These are phyloP conservation scores for Rhombomys opimus DNA, from an alignment of 2,113 vertebrate genomes.

Conservation along the genomic window DNA sequence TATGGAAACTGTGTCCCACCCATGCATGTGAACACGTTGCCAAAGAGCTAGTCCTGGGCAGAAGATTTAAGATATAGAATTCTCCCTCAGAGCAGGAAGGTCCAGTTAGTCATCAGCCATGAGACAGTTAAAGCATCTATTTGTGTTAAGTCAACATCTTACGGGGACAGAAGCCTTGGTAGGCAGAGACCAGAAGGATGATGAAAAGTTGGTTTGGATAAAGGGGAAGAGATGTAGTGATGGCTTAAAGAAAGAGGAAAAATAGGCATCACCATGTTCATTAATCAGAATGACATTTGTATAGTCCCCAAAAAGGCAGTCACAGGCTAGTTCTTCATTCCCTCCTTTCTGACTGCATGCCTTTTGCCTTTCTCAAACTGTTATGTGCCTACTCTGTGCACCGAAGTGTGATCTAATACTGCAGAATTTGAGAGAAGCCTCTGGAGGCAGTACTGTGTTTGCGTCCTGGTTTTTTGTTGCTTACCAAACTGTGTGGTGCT, in stretches of 20 bases:
- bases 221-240: neutral
- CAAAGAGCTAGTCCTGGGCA: neutral
- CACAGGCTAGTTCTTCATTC: neutral
- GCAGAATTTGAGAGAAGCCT: neutral
- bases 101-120: neutral
- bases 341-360: neutral
- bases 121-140: neutral
- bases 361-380: neutral
- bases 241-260: neutral
- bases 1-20: neutral
- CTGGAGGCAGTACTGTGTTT: neutral
- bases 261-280: neutral
- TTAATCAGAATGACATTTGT: neutral
- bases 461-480: neutral
- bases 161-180: neutral
- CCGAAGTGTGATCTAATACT: neutral
- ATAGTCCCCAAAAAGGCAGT: neutral
- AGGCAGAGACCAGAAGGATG: neutral
- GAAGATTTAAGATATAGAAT: neutral
- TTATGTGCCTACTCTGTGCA: neutral
- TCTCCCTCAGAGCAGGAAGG: constrained; percentile 3
- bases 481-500: neutral
- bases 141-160: neutral
- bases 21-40: neutral
- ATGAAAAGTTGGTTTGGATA: neutral